These are phyloP conservation scores for Leptestheria dahalacensis DNA, from an alignment of 1,140 invertebrate genomes.

Conservation along the genomic window DNA sequence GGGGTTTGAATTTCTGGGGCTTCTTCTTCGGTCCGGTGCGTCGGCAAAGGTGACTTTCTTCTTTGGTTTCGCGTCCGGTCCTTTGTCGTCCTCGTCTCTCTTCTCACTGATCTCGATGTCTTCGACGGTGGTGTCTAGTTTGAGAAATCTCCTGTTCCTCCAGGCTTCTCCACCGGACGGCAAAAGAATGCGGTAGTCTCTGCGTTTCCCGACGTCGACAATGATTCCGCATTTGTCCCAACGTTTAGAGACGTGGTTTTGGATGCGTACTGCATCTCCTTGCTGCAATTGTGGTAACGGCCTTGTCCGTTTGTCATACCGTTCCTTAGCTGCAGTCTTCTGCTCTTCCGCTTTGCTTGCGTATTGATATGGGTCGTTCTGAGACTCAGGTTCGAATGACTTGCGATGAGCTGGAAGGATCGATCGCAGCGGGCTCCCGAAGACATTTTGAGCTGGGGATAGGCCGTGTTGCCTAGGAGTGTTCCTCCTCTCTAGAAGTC, in stretches of 20 bases:
- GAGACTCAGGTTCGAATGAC: background rate
- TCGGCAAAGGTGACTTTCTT: background rate
- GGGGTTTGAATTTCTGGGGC: background rate
- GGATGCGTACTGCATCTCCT: slow-evolving; percentile 1
- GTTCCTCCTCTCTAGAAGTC: slow-evolving; percentile 9
- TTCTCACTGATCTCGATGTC: background rate
- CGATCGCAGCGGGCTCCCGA: slow-evolving; percentile 6
- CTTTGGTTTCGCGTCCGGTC: background rate
- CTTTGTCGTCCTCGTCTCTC: background rate
- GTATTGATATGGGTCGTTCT: background rate
- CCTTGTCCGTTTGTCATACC: background rate
- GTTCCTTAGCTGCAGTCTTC: background rate
- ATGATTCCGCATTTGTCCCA: slow-evolving; percentile 2
- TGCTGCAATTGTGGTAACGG: background rate
- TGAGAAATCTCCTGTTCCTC: slow-evolving; percentile 4
- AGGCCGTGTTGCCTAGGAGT: background rate
- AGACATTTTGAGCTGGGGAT: slow-evolving; percentile 15
- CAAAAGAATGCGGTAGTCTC: background rate
- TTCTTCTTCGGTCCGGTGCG: background rate
- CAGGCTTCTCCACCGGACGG: background rate
- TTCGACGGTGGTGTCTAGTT: background rate
- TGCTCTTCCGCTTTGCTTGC: background rate
- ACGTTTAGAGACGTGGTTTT: background rate
- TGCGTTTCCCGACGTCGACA: background rate
- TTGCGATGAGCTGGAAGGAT: slow-evolving; percentile 13